Percentiles rank a stretch among this genome's conserved stretches.
phyloP scores from a whole-genome alignment of 2,113 vertebrate genomes.

The Calidris pygmaea region DNA sequence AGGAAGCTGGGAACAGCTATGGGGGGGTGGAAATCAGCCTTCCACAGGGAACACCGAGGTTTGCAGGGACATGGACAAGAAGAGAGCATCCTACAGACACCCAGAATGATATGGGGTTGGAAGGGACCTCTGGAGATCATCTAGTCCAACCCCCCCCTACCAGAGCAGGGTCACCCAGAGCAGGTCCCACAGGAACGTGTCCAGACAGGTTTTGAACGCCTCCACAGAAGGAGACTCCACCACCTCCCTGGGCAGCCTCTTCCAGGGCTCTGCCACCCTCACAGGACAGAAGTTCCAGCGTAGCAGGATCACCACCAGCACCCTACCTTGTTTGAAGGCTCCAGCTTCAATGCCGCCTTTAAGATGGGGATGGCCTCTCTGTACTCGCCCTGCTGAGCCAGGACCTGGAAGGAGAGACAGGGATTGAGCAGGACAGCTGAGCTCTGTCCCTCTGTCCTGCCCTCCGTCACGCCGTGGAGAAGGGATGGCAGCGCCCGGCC shows the following conservation, averaged over 20 bases:
- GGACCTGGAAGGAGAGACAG: conserved; percentile 70
- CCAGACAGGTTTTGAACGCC: no score
- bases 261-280: no score
- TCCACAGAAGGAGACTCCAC: no score
- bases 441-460: fast-evolving
- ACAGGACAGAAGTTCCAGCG: background rate
- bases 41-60: fast-evolving
- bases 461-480: fast-evolving
- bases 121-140: no score
- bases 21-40: background rate
- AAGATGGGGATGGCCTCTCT: conserved; percentile 89
- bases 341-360: conserved; percentile 88
- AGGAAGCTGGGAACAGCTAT: background rate
- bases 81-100: fast-evolving
- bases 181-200: no score
- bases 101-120: background rate
- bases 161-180: no score
- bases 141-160: no score
- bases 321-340: conserved; percentile 94
- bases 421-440: fast-evolving
- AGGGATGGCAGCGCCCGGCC: fast-evolving
- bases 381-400: conserved; percentile 91
- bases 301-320: background rate
- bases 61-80: fast-evolving
- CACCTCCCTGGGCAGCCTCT: no score